phyloP scores from a whole-genome alignment of 2,113 vertebrate genomes.

The Oreochromis spilurus region DNA sequence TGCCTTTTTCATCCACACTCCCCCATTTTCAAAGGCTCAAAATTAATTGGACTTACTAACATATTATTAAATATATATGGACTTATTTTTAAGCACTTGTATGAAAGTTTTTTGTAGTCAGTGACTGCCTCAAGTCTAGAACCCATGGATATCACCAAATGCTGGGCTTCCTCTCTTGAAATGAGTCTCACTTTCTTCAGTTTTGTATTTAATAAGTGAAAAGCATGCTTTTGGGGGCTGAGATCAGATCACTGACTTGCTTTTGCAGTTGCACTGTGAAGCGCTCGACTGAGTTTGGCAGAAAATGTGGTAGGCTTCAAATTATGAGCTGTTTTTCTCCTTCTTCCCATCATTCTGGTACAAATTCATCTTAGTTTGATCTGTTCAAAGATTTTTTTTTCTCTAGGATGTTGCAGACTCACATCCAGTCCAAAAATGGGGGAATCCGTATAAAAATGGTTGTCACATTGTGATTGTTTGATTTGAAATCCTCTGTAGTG shows the following conservation, averaged over 20 bases:
- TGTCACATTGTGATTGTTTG: neutral
- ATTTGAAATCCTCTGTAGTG: neutral
- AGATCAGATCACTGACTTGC: neutral
- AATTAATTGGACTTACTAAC: neutral
- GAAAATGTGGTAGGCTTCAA: neutral
- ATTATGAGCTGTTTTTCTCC: neutral
- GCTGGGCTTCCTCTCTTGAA: neutral
- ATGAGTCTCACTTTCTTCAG: neutral
- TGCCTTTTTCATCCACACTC: neutral
- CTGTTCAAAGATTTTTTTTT: rapidly evolving
- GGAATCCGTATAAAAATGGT: neutral
- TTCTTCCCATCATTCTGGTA: neutral
- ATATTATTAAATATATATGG: neutral
- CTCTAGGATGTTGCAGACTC: neutral
- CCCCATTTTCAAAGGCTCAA: neutral
- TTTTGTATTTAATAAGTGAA: neutral
- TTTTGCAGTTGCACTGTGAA: neutral
- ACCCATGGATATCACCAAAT: neutral
- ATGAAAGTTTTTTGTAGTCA: neutral
- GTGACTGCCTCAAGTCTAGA: neutral
- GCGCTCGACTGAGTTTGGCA: neutral
- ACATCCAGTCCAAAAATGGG: neutral
- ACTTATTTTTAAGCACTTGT: neutral
- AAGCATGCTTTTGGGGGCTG: neutral
- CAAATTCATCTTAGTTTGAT: neutral